A percentile compares a stretch with the other conserved stretches of the same genome.
Conservation (phyloP, 2,797 vertebrate genomes). For the Molothrus aeneus region DNA sequence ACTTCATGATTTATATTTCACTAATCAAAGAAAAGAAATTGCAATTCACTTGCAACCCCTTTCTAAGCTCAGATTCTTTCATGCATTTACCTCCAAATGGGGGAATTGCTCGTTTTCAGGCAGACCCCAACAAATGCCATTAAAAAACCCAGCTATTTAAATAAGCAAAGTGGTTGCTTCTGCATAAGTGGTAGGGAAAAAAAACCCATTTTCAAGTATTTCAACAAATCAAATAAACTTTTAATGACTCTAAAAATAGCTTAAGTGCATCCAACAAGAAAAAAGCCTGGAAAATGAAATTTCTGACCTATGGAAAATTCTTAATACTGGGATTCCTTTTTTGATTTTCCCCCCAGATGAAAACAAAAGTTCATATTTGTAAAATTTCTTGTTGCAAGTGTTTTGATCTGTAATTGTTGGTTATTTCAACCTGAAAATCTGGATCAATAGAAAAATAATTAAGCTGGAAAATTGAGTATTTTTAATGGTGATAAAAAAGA, state of each 20-base stretch:
- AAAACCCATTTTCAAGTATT: fast-evolving
- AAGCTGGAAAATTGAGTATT: background rate
- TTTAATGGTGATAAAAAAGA: background rate
- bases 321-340: background rate
- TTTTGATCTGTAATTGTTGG: background rate
- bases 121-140: background rate
- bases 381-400: background rate
- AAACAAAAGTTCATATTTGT: background rate
- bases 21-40: background rate
- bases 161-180: background rate
- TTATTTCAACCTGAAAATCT: background rate
- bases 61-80: background rate
- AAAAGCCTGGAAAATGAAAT: background rate
- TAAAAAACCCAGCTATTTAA: background rate
- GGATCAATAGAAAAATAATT: background rate
- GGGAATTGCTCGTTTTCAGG: background rate
- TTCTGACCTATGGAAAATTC: background rate
- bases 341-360: background rate
- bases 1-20: background rate
- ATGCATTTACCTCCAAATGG: background rate
- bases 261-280: background rate
- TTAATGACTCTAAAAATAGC: background rate
- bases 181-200: background rate
- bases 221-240: background rate
- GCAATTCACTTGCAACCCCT: background rate